phyloP scores from a whole-genome alignment of 2,888 invertebrate genomes.

The Tridacna gigas region DNA sequence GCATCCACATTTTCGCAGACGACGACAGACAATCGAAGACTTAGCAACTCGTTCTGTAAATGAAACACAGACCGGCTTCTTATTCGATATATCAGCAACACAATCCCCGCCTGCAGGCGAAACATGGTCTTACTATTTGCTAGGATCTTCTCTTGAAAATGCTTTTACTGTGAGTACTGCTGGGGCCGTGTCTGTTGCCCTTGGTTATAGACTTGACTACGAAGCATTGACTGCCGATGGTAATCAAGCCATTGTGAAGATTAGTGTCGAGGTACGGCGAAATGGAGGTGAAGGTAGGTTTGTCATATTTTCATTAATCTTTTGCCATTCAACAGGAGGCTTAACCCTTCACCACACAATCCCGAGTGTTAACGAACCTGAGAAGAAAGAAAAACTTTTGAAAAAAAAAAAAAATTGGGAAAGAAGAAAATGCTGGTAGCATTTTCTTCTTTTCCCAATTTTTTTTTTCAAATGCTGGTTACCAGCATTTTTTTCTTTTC shows the following conservation, averaged over 20 bases:
- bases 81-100: constrained; percentile 32
- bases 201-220: constrained; percentile 47
- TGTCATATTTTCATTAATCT: too few relatives aligned
- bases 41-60: constrained; percentile 6
- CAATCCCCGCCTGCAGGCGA: neutral
- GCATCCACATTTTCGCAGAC: constrained; percentile 5
- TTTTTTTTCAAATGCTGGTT: too few relatives aligned
- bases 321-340: too few relatives aligned
- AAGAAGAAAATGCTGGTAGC: too few relatives aligned
- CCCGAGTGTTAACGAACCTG: too few relatives aligned
- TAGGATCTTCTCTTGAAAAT: constrained; percentile 41
- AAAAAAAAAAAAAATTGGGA: too few relatives aligned
- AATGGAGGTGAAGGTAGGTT: neutral
- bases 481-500: too few relatives aligned
- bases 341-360: too few relatives aligned
- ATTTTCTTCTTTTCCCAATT: too few relatives aligned
- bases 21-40: constrained; percentile 32
- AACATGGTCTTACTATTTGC: constrained; percentile 37
- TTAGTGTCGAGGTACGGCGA: neutral
- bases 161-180: constrained; percentile 42
- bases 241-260: neutral
- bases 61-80: constrained; percentile 49
- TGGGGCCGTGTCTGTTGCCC: constrained; percentile 43
- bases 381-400: too few relatives aligned
- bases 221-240: constrained; percentile 29